phyloP scores from a whole-genome alignment of 2,113 vertebrate species.

The Euleptes europaea region DNA sequence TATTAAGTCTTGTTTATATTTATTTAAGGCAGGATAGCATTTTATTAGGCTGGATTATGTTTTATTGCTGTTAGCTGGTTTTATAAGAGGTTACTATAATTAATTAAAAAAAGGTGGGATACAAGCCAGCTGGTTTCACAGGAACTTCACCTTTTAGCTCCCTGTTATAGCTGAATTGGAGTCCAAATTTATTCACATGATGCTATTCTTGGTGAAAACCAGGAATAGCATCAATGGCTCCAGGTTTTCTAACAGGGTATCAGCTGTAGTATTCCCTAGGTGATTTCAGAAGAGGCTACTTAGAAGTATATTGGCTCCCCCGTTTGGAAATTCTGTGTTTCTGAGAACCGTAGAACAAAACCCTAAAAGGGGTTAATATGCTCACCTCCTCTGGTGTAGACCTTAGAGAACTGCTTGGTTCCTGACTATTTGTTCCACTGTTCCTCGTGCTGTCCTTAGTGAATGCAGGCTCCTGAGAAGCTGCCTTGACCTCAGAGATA shows the following conservation, averaged over 20 bases:
- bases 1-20: slow-evolving; percentile 4
- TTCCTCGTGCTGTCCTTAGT: slow-evolving; percentile 61
- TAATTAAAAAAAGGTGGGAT: neutral
- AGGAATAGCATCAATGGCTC: neutral
- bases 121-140: neutral
- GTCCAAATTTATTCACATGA: neutral
- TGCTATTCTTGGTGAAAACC: neutral
- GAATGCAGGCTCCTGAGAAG: slow-evolving; percentile 35
- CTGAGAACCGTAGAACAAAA: slow-evolving; percentile 1
- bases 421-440: slow-evolving; percentile 74
- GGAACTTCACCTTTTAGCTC: neutral
- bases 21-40: neutral
- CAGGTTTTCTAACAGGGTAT: neutral
- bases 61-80: slow-evolving; percentile 5
- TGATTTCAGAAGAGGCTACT: neutral
- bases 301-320: neutral
- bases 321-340: neutral
- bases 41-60: slow-evolving; percentile 1
- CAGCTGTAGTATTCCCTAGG: neutral
- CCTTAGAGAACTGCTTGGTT: slow-evolving; percentile 70
- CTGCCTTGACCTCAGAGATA: slow-evolving; percentile 26
- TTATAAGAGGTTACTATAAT: slow-evolving; percentile 6
- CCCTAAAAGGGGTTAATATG: neutral
- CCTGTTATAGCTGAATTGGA: slow-evolving; percentile 2
- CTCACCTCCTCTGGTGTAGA: slow-evolving; percentile 80